These are phyloP conservation scores for Acipenser transmontanus DNA, from an alignment of 2,797 vertebrate species.

Conservation along the genomic window DNA sequence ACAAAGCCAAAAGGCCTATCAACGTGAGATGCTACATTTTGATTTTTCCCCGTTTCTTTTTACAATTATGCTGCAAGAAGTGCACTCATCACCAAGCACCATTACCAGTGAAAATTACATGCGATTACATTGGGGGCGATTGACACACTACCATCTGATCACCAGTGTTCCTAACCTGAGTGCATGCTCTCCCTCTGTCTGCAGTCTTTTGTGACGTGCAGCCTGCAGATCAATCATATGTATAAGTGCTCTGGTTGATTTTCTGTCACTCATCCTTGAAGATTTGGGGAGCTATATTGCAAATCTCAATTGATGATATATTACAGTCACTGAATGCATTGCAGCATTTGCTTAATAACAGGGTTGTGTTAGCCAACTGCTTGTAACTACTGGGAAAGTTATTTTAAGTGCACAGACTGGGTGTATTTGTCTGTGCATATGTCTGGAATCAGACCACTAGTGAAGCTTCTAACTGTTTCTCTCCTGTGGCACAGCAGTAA, in stretches of 20 bases:
- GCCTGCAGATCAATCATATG: not conserved
- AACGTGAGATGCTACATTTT: not conserved
- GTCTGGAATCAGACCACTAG: too few relatives aligned
- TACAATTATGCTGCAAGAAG: constrained; percentile 58
- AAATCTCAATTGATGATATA: not conserved
- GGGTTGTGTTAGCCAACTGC: not conserved
- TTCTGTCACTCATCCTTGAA: not conserved
- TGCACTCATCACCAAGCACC: constrained; percentile 56
- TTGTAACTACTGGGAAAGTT: too few relatives aligned
- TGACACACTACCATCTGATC: constrained; percentile 54
- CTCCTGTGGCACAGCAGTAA: constrained; percentile 2
- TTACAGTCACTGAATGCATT: not conserved
- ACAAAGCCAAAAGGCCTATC: constrained; percentile 53
- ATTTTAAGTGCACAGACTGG: not conserved
- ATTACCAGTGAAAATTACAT: constrained; percentile 60
- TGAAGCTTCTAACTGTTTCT: not conserved
- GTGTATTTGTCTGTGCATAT: constrained; percentile 14
- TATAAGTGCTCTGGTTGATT: not conserved
- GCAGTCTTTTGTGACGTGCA: not conserved
- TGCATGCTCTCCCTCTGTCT: constrained; percentile 19
- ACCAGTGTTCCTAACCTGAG: constrained; percentile 59
- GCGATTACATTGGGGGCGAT: constrained; percentile 60
- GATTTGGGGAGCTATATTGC: not conserved
- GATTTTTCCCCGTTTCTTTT: not conserved
- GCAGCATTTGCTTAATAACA: not conserved